phyloP scores from a whole-genome alignment of 2,113 vertebrate genomes.

The Chlorodrepanis virens region DNA sequence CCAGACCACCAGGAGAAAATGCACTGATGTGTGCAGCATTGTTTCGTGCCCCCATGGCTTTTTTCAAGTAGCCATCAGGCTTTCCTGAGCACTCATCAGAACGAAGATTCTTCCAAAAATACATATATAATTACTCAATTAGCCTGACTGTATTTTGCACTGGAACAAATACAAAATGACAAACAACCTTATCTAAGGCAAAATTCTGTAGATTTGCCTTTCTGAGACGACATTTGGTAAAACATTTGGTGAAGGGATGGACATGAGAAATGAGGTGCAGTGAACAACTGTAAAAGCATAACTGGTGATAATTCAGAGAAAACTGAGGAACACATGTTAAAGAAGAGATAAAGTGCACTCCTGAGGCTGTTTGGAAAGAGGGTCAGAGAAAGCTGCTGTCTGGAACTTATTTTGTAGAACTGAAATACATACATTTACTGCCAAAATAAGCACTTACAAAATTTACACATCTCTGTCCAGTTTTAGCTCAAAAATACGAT shows the following conservation, averaged over 20 bases:
- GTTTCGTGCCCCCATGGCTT: neutral
- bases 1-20: neutral
- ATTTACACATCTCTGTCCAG: constrained; percentile 64
- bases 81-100: neutral
- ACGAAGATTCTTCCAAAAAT: neutral
- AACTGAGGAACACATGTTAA: neutral
- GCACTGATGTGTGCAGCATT: accelerated
- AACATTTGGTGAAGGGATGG: neutral
- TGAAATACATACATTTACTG: constrained; percentile 55
- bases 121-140: neutral
- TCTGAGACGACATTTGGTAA: constrained; percentile 1
- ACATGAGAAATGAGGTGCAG: neutral
- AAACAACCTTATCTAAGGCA: neutral
- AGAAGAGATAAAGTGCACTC: neutral
- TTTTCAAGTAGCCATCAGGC: neutral
- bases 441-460: constrained; percentile 53
- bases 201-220: neutral
- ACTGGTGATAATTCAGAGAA: constrained; percentile 8
- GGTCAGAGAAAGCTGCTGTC: constrained; percentile 10
- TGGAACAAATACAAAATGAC: neutral
- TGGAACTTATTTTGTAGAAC: constrained; percentile 2
- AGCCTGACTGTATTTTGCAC: neutral
- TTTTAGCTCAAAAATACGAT: constrained; percentile 59
- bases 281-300: neutral
- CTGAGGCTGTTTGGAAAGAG: constrained; percentile 9